Base-by-base conservation (phyloP, 2,113 vertebrate species). In the Phoenicopterus ruber region DNA sequence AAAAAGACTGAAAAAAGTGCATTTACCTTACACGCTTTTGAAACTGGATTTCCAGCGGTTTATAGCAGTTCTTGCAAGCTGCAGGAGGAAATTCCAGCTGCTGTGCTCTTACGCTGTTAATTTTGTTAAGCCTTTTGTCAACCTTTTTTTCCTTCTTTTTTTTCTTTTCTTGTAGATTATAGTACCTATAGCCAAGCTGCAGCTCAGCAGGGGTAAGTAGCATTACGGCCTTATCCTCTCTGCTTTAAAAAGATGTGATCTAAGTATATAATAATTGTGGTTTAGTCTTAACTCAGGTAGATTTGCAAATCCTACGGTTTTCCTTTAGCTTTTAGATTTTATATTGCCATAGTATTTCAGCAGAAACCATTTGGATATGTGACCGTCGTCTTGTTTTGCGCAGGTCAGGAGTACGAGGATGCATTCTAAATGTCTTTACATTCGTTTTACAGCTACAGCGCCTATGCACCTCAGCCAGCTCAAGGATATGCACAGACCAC, bases 401-500 rank as follows among this genome's bases (percentile, higher is more conserved):
- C 6, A 1, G 15, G 38, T 54, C 7, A 9, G 32, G 26, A 34
- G 4, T 8, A 8, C 2, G 1, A 19, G 36, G 32, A 20, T 18
- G 14, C 26, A 1, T 95, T 65, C 10, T 66, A 96, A 95, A 79
- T 79, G 47, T 87, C 26, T 77, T 62, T 73, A 71, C 58, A 82
- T 97, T 97, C 88, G 10, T 96, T 91, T 93, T 93, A 50, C 97
- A 99, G 99, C 98, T 99, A 99, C 97, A 98, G 99, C 72, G 99
- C 99, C 14, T 99, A 99, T 86, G 98, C 99, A 76, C 99, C 99
- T 88, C 99, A 99, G 97, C 99, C 99, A 59, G 98, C 99, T 62
- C 99, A 99, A 97, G 98, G 96, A 94, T 99, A 99, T 97, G 99
- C 99, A 91, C 99, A 99, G 97, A 98, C 98, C 88, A 98, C 99